A percentile compares a stretch with the other conserved stretches of the same genome.
Conservation (phyloP, 37 sponge, comb jelly and placozoan genomes). For the Ianthella basta region DNA sequence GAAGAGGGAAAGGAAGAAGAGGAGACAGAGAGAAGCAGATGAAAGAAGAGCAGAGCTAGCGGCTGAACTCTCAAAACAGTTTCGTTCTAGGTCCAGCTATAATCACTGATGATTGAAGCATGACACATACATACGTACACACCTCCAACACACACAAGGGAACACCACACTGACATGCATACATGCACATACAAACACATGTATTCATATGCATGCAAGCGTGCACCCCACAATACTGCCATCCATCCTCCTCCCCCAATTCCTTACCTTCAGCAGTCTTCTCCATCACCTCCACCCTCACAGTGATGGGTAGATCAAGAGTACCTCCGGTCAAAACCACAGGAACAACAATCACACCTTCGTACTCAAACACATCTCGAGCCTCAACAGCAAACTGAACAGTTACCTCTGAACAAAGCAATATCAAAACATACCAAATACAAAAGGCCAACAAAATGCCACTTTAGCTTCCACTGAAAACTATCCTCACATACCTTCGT, state of each 20-base stretch:
- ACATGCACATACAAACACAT: background rate
- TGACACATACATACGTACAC: too few species aligned
- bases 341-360: background rate
- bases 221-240: too few species aligned
- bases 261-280: constrained; percentile 7
- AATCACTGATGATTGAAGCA: too few species aligned
- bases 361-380: background rate
- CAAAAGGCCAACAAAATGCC: too few species aligned
- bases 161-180: background rate
- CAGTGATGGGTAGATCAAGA: constrained; percentile 1
- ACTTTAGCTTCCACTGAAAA: too few species aligned
- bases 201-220: background rate
- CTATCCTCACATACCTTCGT: background rate
- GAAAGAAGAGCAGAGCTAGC: too few species aligned
- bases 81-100: too few species aligned
- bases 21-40: too few species aligned
- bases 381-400: background rate
- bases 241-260: background rate
- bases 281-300: background rate
- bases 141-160: too few species aligned
- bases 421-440: too few species aligned
- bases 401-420: background rate
- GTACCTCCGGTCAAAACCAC: constrained; percentile 9
- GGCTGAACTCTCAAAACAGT: too few species aligned
- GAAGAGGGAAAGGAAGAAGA: too few species aligned